Evolutionary conservation across 2,797 vertebrate genomes (phyloP), one percentile per base, ranked within the genome.

Genomic region (Podarcis lilfordi): DNA sequence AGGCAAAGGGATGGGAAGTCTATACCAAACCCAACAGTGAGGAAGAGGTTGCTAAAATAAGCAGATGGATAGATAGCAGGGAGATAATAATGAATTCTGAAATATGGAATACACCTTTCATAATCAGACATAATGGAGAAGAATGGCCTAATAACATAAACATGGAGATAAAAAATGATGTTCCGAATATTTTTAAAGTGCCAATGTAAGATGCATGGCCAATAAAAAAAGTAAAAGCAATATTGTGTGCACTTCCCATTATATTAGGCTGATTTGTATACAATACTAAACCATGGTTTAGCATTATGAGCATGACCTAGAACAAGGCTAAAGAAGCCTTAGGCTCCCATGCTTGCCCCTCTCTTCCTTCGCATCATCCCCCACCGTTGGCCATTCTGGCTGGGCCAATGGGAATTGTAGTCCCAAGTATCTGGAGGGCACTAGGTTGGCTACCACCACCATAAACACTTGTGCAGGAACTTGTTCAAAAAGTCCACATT

Each of bases 31-130:
- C 95, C 96, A 97, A 93, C 96, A 96, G 95, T 95, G 96, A 97
- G 96, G 95, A 96, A 95, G 95, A 95, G 96, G 92, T 89, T 95
- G 88, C 91, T 95, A 96, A 96, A 97, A 95, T 95, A 96, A 97
- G 96, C 97, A 97, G 96, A 97, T 97, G 97, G 96, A 84, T 96
- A 94, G 96, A 96, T 90, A 81, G 86, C 50, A 90, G 89, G 93
- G 79, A 95, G 93, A 93, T 92, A 93, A 93, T 91, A 90, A 95
- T 90, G 89, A 92, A 87, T 92, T 90, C 1, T 92, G 93, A 95
- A 95, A 95, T 92, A 94, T 88, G 74, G 93, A 96, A 93, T 68
- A 35, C 82, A 91, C 72, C 93, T 96, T 95, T 93, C 89, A 93
- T 89, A 95, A 95, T 93, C 95, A 94, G 92, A 89, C 91, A 88